These are phyloP conservation scores for Diorhabda sublineata DNA, from an alignment of 1,140 invertebrate genomes.

Conservation along the genomic window DNA sequence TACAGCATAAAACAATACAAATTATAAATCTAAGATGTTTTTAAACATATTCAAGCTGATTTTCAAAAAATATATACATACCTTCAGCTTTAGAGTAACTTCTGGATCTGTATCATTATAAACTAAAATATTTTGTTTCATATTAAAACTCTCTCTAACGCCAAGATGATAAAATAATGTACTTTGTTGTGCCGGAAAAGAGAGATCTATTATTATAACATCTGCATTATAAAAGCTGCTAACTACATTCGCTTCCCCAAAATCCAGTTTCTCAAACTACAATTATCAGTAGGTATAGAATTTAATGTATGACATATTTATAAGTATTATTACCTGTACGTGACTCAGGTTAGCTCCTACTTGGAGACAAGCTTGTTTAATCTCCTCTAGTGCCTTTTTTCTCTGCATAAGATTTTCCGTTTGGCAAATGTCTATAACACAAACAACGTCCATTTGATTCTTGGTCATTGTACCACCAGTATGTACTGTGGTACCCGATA, in stretches of 20 bases:
- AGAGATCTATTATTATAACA: conserved; percentile 94
- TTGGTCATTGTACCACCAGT: conserved; percentile 47
- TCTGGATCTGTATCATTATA: conserved; percentile 88
- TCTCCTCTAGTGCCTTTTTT: conserved; percentile 78
- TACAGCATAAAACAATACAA: no score
- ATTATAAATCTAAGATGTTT: no score
- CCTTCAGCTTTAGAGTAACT: conserved; percentile 78
- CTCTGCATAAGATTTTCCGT: conserved; percentile 67
- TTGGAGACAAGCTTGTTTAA: conserved; percentile 71
- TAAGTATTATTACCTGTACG: conserved; percentile 62
- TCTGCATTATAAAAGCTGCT: conserved; percentile 95
- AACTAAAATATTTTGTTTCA: conserved; percentile 96
- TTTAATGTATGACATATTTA: neutral
- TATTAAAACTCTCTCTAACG: conserved; percentile 95
- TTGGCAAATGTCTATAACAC: conserved; percentile 76
- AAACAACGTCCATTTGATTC: conserved; percentile 84
- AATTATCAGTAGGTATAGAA: conserved; percentile 33
- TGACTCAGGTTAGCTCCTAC: conserved; percentile 78
- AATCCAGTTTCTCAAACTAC: conserved; percentile 82
- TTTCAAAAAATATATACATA: conserved; percentile 44
- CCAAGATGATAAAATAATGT: conserved; percentile 95
- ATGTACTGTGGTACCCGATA: conserved; percentile 62
- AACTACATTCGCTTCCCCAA: conserved; percentile 78
- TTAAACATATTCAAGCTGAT: no score
- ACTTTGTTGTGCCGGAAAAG: conserved; percentile 82